These are phyloP conservation scores for Eilema depressum DNA, from an alignment of 2,888 invertebrate genomes.

Conservation along the genomic window DNA sequence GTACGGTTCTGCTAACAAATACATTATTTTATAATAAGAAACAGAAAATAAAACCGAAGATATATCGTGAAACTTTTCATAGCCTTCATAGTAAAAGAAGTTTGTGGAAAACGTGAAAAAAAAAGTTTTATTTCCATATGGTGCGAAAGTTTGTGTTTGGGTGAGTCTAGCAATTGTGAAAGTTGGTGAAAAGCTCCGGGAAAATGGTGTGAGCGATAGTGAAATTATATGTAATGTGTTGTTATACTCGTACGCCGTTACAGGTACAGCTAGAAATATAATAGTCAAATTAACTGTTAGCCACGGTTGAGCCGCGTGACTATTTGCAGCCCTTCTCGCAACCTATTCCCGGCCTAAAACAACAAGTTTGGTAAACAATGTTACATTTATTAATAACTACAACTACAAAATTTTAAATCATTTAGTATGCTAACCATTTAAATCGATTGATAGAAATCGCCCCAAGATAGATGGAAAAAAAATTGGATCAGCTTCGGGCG, in stretches of 20 bases:
- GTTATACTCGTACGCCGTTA: neutral
- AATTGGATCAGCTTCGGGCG: too few relatives aligned
- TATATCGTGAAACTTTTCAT: constrained; percentile 42
- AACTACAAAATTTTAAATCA: too few relatives aligned
- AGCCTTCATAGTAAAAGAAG: constrained; percentile 28
- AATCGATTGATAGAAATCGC: too few relatives aligned
- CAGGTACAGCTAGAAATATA: too few relatives aligned
- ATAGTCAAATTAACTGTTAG: too few relatives aligned
- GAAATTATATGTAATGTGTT: neutral
- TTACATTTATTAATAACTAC: too few relatives aligned
- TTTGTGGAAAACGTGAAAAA: constrained; percentile 37
- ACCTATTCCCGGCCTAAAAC: too few relatives aligned
- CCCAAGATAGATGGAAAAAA: too few relatives aligned
- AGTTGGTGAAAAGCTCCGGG: constrained; percentile 26
- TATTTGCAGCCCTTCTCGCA: too few relatives aligned
- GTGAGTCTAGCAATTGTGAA: constrained; percentile 15
- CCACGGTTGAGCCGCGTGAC: too few relatives aligned
- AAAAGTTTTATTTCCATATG: constrained; percentile 43
- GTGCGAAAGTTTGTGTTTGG: constrained; percentile 23
- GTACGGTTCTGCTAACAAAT: constrained; percentile 28
- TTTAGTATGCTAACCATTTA: too few relatives aligned
- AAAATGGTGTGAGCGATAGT: constrained; percentile 8
- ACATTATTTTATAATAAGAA: constrained; percentile 24
- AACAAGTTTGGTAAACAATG: too few relatives aligned
- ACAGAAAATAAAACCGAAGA: constrained; percentile 25